These are phyloP conservation scores for Ganaspis brasiliensis DNA, from an alignment of 2,888 invertebrate genomes.

Conservation along the genomic window DNA sequence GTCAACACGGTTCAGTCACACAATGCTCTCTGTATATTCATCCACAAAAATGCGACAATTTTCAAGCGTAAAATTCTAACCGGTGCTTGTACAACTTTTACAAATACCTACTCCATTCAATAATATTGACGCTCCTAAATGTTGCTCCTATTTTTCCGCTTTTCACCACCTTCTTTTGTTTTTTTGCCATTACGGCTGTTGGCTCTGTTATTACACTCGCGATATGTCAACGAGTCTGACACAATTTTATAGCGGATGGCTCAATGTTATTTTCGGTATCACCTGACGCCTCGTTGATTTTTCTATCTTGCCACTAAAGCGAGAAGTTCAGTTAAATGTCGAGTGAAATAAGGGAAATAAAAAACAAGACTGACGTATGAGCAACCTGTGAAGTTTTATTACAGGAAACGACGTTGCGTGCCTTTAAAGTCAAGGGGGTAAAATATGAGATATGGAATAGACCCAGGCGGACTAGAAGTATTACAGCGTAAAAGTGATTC, in stretches of 20 bases:
- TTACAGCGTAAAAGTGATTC: conserved; percentile 9
- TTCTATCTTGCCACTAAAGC: neutral
- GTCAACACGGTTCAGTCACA: conserved; percentile 60
- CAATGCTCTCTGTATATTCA: conserved; percentile 54
- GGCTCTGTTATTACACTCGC: conserved; percentile 26
- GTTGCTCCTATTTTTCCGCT: conserved; percentile 31
- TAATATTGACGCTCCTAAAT: conserved; percentile 23
- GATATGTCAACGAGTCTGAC: conserved; percentile 20
- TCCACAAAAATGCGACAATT: conserved; percentile 62
- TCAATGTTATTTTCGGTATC: conserved; percentile 25
- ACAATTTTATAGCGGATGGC: neutral
- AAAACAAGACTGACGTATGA: conserved; percentile 20
- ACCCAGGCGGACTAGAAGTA: conserved; percentile 7
- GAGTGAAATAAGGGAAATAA: neutral
- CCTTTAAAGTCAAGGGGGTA: conserved; percentile 1
- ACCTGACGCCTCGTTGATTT: conserved; percentile 8
- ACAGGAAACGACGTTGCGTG: conserved; percentile 35
- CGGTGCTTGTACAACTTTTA: conserved; percentile 23
- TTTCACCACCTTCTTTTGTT: neutral
- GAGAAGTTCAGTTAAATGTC: neutral
- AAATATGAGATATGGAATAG: conserved; percentile 30
- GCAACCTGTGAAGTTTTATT: conserved; percentile 38
- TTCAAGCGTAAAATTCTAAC: conserved; percentile 54
- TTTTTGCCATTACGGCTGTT: conserved; percentile 6
- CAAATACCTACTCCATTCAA: conserved; percentile 23